Percentiles rank a stretch among this genome's conserved stretches.
phyloP scores from a whole-genome alignment of 2,797 vertebrate species.

The Dipus sagitta region DNA sequence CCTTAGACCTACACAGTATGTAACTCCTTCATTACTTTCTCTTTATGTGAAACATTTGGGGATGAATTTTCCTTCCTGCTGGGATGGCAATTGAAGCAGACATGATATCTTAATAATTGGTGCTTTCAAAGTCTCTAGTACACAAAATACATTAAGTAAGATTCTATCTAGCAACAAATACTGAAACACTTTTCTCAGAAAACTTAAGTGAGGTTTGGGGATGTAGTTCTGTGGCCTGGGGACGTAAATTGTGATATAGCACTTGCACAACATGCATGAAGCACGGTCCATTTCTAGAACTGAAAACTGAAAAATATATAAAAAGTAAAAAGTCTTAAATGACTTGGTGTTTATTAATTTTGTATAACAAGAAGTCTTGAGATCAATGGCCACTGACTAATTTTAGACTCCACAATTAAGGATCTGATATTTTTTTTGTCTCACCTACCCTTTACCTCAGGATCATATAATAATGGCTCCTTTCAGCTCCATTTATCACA shows the following conservation, averaged over 20 bases:
- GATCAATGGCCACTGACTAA: background rate
- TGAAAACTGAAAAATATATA: background rate
- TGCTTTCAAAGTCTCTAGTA: background rate
- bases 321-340: background rate
- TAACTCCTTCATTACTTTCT: background rate
- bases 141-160: background rate
- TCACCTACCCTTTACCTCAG: background rate
- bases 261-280: background rate
- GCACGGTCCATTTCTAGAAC: background rate
- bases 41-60: background rate
- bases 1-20: background rate
- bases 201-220: background rate
- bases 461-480: background rate
- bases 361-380: background rate
- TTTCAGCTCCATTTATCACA: background rate
- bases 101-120: background rate
- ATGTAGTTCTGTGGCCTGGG: background rate
- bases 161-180: background rate
- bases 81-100: background rate
- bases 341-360: conserved; percentile 42
- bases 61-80: background rate
- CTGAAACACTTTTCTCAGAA: background rate
- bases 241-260: background rate
- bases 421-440: background rate
- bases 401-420: background rate